Conservation (phyloP, 92 coral and sea anemone genomes). For the Bergia puertoricense region DNA sequence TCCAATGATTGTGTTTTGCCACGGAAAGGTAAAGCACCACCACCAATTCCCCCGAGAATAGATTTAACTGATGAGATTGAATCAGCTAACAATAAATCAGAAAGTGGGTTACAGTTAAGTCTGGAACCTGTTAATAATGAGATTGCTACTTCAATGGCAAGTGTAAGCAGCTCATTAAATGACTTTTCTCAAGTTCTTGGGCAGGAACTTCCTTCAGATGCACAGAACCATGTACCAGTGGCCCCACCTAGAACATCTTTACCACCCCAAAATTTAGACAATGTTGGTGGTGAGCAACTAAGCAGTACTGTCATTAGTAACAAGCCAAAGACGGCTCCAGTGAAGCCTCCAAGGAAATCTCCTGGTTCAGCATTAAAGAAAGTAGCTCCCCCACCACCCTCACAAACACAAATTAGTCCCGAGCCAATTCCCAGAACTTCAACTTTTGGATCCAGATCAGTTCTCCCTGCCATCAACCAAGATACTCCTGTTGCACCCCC, state of each 20-base stretch:
- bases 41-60: conserved; percentile 91
- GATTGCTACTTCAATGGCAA: neutral
- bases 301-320: neutral
- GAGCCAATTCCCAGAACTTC: conserved; percentile 28
- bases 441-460: conserved; percentile 16
- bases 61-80: conserved; percentile 63
- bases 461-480: conserved; percentile 4
- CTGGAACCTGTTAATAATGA: neutral
- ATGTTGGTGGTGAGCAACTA: neutral
- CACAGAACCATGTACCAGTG: neutral
- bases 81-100: neutral
- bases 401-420: neutral
- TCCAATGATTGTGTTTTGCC: conserved; percentile 13
- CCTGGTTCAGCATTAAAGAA: conserved; percentile 17
- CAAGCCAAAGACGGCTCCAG: conserved; percentile 37
- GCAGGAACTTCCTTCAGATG: neutral
- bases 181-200: neutral
- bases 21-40: conserved; percentile 53
- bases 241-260: neutral
- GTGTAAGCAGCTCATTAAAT: neutral
- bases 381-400: conserved; percentile 19
- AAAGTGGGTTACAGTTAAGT: neutral
- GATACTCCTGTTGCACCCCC: conserved; percentile 26
- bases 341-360: conserved; percentile 51
- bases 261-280: conserved; percentile 2